phyloP scores from a whole-genome alignment of 2,888 invertebrate genomes.

The Thera obeliscata region DNA sequence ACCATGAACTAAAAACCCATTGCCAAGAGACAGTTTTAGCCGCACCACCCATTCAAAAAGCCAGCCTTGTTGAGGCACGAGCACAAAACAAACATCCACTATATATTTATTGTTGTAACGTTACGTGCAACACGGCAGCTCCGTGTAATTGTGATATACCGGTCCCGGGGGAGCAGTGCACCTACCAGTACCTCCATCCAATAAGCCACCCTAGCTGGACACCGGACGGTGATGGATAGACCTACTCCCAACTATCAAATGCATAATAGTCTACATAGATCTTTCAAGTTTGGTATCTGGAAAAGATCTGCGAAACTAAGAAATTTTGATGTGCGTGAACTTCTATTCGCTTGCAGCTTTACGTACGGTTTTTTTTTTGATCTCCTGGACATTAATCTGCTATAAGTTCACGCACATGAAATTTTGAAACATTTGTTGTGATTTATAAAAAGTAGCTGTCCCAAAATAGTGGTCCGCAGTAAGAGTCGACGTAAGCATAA shows the following conservation, averaged over 20 bases:
- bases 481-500: background rate
- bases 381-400: too few relatives aligned
- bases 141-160: slow-evolving; percentile 78
- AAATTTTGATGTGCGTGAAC: too few relatives aligned
- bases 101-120: slow-evolving; percentile 48
- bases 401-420: too few relatives aligned
- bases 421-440: background rate
- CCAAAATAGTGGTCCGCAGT: slow-evolving; percentile 7
- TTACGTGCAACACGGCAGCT: slow-evolving; percentile 64
- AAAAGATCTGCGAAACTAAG: too few relatives aligned
- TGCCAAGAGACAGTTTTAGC: background rate
- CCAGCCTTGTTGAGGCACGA: slow-evolving; percentile 5
- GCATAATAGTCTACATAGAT: slow-evolving; percentile 15
- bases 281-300: background rate
- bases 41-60: slow-evolving; percentile 13
- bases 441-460: slow-evolving; percentile 1
- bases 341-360: too few relatives aligned
- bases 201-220: slow-evolving; percentile 53
- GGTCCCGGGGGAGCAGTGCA: slow-evolving; percentile 60
- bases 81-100: slow-evolving; percentile 43
- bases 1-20: too few relatives aligned
- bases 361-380: too few relatives aligned
- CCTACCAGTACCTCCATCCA: slow-evolving; percentile 38
- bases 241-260: slow-evolving; percentile 33
- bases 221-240: slow-evolving; percentile 37